These are phyloP conservation scores for Temnothorax unifasciatus DNA, from an alignment of 2,888 invertebrate genomes.

Conservation along the genomic window DNA sequence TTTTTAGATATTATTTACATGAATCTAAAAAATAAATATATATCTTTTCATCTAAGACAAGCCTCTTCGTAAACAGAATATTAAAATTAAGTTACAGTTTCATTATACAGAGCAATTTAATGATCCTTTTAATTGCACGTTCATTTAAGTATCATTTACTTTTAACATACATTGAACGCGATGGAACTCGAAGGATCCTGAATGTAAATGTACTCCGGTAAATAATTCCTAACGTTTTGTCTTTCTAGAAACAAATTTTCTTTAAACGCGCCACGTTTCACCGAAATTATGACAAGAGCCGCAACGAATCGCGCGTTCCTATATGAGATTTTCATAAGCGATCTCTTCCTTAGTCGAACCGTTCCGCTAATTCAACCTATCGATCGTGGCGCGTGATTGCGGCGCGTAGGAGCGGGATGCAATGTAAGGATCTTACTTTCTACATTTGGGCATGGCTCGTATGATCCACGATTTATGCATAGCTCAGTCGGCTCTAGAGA, in stretches of 20 bases:
- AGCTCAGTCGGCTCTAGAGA: background rate
- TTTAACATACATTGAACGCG: background rate
- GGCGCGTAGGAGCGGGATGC: conserved; percentile 10
- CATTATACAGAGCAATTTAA: background rate
- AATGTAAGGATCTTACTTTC: conserved; percentile 20
- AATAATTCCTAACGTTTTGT: background rate
- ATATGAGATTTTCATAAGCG: background rate
- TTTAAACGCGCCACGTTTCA: background rate
- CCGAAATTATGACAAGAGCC: background rate
- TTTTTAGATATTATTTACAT: no score
- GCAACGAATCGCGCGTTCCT: background rate
- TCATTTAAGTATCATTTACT: background rate
- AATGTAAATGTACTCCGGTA: background rate
- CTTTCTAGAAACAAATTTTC: background rate
- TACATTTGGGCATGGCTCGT: background rate
- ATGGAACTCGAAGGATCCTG: background rate
- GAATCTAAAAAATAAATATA: no score
- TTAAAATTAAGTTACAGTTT: background rate
- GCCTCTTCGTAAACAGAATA: no score
- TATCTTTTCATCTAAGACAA: no score
- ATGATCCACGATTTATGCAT: background rate
- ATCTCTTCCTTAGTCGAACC: background rate
- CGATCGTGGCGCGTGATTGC: background rate
- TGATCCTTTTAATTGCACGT: background rate
- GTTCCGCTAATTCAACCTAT: background rate